Percentiles rank a stretch among this genome's conserved stretches.
phyloP scores from a whole-genome alignment of 2,888 invertebrate species.

The Drosophila fulvimacula region DNA sequence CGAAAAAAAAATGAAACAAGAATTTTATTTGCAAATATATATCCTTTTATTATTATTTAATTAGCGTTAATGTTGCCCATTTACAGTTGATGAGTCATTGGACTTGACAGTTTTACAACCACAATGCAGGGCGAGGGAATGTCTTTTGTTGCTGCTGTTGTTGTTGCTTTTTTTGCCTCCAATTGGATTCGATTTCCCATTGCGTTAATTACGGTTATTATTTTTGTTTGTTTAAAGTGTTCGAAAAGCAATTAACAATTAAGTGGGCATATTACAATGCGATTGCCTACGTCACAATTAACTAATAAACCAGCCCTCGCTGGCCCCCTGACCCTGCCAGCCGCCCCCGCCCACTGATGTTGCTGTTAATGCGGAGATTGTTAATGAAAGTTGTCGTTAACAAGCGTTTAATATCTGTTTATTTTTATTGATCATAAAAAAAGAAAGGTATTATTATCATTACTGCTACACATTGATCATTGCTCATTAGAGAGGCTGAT shows the following conservation, averaged over 20 bases:
- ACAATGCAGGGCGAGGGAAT: conserved; percentile 27
- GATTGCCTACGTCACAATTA: conserved; percentile 73
- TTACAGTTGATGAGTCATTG: conserved; percentile 57
- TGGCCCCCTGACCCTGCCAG: conserved; percentile 1
- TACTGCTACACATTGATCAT: not conserved
- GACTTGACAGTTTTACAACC: conserved; percentile 65
- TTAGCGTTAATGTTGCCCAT: conserved; percentile 46
- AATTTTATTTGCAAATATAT: conserved; percentile 45
- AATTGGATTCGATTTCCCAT: conserved; percentile 41
- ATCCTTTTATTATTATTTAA: conserved; percentile 68
- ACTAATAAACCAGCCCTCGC: conserved; percentile 58
- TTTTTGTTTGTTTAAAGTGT: conserved; percentile 74
- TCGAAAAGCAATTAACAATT: conserved; percentile 76
- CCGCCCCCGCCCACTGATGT: not conserved
- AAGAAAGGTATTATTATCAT: conserved; percentile 1
- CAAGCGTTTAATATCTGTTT: conserved; percentile 37
- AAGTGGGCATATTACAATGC: conserved; percentile 71
- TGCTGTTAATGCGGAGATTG: conserved; percentile 49
- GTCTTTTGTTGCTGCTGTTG: conserved; percentile 22
- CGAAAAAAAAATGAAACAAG: conserved; percentile 59
- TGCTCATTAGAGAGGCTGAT: not conserved
- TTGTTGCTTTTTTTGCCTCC: conserved; percentile 1
- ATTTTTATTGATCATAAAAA: conserved; percentile 53
- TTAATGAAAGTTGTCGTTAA: conserved; percentile 73
- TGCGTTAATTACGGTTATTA: conserved; percentile 66